phyloP scores from a whole-genome alignment of 1,140 invertebrate species.

The Theocolax elegans region DNA sequence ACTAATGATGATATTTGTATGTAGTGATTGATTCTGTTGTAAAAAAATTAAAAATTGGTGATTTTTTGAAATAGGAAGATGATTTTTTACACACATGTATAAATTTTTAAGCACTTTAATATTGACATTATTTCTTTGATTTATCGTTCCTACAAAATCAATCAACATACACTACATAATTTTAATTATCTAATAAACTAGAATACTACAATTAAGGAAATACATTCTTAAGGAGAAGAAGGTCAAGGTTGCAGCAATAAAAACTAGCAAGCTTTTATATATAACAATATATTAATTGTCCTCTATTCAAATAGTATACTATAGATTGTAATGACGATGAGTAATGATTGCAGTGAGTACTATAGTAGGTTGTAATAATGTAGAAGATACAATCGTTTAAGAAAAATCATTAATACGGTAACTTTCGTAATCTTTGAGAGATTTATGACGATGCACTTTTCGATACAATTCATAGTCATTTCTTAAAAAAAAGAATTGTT shows the following conservation, averaged over 20 bases:
- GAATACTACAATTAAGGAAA: too few species aligned
- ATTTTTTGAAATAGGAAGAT: too few species aligned
- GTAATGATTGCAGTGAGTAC: conserved; percentile 40
- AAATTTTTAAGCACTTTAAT: too few species aligned
- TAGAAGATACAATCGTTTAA: conserved; percentile 39
- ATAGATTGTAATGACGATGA: conserved; percentile 48
- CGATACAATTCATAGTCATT: conserved; percentile 31
- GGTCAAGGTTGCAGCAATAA: conserved; percentile 2
- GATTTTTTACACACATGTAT: too few species aligned
- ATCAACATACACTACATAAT: too few species aligned
- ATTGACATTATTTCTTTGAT: too few species aligned
- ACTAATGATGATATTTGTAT: too few species aligned
- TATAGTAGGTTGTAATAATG: conserved; percentile 33
- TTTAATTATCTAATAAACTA: too few species aligned
- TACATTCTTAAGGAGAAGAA: conserved; percentile 10
- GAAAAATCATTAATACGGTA: conserved; percentile 43
- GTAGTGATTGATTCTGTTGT: too few species aligned
- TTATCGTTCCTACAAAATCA: too few species aligned
- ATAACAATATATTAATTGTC: conserved; percentile 55
- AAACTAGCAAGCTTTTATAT: conserved; percentile 23
- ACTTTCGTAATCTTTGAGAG: conserved; percentile 42
- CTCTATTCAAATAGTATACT: conserved; percentile 50
- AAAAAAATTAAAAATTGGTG: too few species aligned
- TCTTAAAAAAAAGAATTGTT: conserved; percentile 18
- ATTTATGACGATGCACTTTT: conserved; percentile 35